These are phyloP conservation scores for Hydrolagus affinis DNA, from an alignment of 2,113 vertebrate species.

Conservation along the genomic window DNA sequence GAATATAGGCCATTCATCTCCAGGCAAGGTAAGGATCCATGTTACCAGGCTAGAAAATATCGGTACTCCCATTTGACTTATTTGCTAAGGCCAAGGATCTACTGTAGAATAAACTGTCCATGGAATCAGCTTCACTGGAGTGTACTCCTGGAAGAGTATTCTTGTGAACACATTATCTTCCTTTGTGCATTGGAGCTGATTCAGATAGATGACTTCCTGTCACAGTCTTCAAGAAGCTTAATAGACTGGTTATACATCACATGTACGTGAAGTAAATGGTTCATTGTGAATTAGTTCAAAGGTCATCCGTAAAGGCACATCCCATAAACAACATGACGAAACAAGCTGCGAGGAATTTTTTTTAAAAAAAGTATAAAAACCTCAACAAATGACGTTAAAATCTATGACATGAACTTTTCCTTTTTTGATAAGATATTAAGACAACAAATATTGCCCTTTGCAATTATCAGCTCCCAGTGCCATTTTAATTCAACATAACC, in stretches of 20 bases:
- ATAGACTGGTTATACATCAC: neutral
- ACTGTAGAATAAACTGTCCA: neutral
- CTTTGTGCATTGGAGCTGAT: constrained; percentile 3
- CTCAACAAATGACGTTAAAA: too few species aligned
- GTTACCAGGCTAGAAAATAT: neutral
- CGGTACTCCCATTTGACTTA: neutral
- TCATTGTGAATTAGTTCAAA: constrained; percentile 22
- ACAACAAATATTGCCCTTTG: too few species aligned
- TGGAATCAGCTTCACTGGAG: neutral
- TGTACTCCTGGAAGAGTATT: neutral
- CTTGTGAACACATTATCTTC: neutral
- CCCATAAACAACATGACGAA: neutral
- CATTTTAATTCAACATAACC: too few species aligned
- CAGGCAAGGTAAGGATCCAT: neutral
- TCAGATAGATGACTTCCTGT: constrained; percentile 8
- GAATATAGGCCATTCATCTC: neutral
- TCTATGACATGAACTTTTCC: too few species aligned
- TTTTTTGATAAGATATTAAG: too few species aligned
- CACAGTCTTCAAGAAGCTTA: constrained; percentile 1
- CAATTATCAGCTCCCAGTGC: too few species aligned
- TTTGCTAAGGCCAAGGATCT: neutral
- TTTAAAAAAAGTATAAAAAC: too few species aligned
- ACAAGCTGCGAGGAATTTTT: too few species aligned
- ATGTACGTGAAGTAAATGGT: neutral
- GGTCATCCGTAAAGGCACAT: neutral